These are phyloP conservation scores for Jordanella pulchra DNA, from an alignment of 2,797 vertebrate genomes.

Conservation along the genomic window DNA sequence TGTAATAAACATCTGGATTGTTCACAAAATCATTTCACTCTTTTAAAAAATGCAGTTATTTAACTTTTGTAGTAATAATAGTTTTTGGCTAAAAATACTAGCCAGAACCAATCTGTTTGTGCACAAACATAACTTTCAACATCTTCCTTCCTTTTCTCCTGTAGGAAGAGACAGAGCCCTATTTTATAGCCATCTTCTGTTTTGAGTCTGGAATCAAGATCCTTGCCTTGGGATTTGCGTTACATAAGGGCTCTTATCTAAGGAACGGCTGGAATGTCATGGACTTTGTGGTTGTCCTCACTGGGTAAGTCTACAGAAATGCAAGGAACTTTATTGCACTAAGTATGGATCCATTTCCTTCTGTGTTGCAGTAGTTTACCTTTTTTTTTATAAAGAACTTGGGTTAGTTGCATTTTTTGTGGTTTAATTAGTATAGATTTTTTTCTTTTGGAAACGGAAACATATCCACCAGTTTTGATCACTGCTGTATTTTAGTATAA, in stretches of 20 bases:
- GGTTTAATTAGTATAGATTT: background rate
- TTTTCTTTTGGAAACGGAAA: slow-evolving; percentile 14
- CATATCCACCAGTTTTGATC: slow-evolving; percentile 1
- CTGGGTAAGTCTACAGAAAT: slow-evolving; percentile 81
- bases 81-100: background rate
- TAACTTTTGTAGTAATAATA: background rate
- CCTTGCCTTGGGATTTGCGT: slow-evolving; percentile 90
- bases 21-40: background rate
- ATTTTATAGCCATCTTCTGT: slow-evolving; percentile 96
- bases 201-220: slow-evolving; percentile 96
- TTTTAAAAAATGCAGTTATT: background rate
- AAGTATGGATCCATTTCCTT: background rate
- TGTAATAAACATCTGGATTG: background rate
- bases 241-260: slow-evolving; percentile 94
- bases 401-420: background rate
- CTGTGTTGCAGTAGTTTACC: background rate
- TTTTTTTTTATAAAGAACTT: background rate
- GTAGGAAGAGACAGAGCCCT: slow-evolving; percentile 93
- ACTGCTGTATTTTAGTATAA: background rate
- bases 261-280: slow-evolving; percentile 95
- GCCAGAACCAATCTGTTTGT: background rate
- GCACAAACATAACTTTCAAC: background rate
- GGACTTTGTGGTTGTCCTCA: slow-evolving; percentile 95
- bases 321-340: background rate
- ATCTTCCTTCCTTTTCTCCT: background rate